phyloP scores from a whole-genome alignment of 2,888 invertebrate genomes.

The Tinea trinotella region DNA sequence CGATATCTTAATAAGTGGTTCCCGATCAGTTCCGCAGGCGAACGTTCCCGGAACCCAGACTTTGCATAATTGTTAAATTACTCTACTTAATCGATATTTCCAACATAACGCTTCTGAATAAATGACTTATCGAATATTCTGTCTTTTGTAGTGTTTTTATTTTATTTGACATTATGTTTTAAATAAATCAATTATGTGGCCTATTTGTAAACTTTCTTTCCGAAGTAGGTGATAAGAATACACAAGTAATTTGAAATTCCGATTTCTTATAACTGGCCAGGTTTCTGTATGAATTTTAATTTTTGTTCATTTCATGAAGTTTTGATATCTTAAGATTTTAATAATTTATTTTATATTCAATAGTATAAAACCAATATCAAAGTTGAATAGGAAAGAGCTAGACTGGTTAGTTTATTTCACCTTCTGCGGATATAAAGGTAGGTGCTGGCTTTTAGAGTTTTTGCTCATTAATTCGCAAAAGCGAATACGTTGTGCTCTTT shows the following conservation, averaged over 20 bases:
- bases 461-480: slow-evolving; percentile 15
- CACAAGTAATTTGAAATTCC: neutral
- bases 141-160: neutral
- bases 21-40: slow-evolving; percentile 45
- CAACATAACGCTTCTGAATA: slow-evolving; percentile 20
- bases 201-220: neutral
- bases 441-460: neutral
- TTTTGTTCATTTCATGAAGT: neutral
- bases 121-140: neutral
- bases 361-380: neutral
- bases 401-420: neutral
- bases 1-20: slow-evolving; percentile 68
- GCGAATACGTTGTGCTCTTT: neutral
- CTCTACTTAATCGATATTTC: slow-evolving; percentile 22
- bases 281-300: neutral
- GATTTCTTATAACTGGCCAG: neutral
- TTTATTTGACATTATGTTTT: neutral
- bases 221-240: neutral
- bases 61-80: slow-evolving; percentile 61
- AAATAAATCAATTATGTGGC: neutral
- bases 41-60: slow-evolving; percentile 36
- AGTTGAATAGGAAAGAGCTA: neutral
- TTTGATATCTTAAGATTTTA: neutral
- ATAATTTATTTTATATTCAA: no score
- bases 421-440: neutral